Base-by-base conservation (phyloP, 2,113 vertebrate species). In the Malurus elegans region DNA sequence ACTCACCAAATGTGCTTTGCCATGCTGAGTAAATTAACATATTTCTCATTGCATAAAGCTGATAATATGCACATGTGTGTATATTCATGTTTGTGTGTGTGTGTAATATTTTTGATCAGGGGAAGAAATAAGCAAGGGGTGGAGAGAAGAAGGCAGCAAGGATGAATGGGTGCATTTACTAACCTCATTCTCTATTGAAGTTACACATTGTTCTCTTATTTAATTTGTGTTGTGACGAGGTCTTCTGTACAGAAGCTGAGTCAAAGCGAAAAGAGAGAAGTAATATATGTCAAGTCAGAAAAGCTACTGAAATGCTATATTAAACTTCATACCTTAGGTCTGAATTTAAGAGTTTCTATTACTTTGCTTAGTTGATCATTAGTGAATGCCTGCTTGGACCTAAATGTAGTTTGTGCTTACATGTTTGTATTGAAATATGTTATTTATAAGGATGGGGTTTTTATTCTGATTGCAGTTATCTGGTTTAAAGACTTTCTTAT, bases 1-100 rank as follows among this genome's bases (percentile, higher is more conserved):
- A 65, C 84, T 85, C 62, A 90, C 84, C 79, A 93, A 95, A 94
- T 93, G 78, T 93, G 75, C 89, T 72, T 93, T 88, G n/a, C 93
- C 6, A 5, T 38, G 28, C 72, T 86, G 51, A 95, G 87, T 71
- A 93, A 95, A 95, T 96, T 67, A 93, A 66, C 42, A 4, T 76
- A 85, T 88, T 86, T 88, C 76, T 88, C 47, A 14, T 36, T 94
- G 84, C 62, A 80, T 67, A 88, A 89, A 83, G 47, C 79, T 81
- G 18, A 2, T 67, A 78, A 70, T 82, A 44, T 76, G 21, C 93
- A 89, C 36, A 14, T 54, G 85, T 74, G 21, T 86, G 29, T 65
- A 23, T 88, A 24, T 74, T 32, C 25, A 31, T 71, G 29, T 74
- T 18, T 2, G 2, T 38, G 38, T 74, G 26, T 4, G 0, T 50